phyloP scores from a whole-genome alignment of 1,140 invertebrate species.

The Drosophila varians region DNA sequence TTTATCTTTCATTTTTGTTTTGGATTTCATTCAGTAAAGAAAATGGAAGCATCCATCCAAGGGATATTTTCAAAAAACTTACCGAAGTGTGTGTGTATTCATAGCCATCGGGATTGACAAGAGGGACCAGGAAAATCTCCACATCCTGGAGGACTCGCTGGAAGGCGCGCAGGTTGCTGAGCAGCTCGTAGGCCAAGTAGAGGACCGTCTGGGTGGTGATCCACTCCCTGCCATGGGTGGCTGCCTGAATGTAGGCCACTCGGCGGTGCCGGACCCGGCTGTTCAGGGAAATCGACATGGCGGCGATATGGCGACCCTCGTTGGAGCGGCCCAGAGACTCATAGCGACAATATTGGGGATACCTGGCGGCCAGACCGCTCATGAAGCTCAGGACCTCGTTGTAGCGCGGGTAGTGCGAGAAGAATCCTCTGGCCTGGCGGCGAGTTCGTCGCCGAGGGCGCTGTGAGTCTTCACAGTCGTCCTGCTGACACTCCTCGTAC shows the following conservation, averaged over 20 bases:
- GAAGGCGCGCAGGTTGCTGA: constrained; percentile 85
- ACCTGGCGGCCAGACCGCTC: constrained; percentile 67
- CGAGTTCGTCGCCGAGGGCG: constrained; percentile 52
- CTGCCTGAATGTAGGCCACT: constrained; percentile 78
- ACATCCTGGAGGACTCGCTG: constrained; percentile 67
- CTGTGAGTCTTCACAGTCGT: constrained; percentile 39
- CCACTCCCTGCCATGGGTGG: constrained; percentile 86
- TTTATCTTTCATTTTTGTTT: background rate
- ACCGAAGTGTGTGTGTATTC: constrained; percentile 86
- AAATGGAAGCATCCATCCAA: no score
- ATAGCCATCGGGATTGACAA: constrained; percentile 89
- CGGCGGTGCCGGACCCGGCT: constrained; percentile 52
- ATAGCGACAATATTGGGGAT: constrained; percentile 75
- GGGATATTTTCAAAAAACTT: constrained; percentile 32
- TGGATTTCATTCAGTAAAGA: background rate
- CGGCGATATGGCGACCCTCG: constrained; percentile 82
- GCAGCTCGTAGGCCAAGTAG: constrained; percentile 85
- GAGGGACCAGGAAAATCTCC: constrained; percentile 88
- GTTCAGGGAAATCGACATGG: constrained; percentile 80
- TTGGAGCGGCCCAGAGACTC: constrained; percentile 77
- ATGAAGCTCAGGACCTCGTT: constrained; percentile 75
- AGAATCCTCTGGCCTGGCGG: constrained; percentile 76
- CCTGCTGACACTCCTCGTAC: constrained; percentile 57
- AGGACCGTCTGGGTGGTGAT: constrained; percentile 87
- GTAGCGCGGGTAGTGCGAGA: constrained; percentile 73